A percentile compares a stretch with the other conserved stretches of the same genome.
Evolutionary conservation across 2,797 vertebrate genomes (phyloP).

Genomic region (Gephyroberyx darwinii): DNA sequence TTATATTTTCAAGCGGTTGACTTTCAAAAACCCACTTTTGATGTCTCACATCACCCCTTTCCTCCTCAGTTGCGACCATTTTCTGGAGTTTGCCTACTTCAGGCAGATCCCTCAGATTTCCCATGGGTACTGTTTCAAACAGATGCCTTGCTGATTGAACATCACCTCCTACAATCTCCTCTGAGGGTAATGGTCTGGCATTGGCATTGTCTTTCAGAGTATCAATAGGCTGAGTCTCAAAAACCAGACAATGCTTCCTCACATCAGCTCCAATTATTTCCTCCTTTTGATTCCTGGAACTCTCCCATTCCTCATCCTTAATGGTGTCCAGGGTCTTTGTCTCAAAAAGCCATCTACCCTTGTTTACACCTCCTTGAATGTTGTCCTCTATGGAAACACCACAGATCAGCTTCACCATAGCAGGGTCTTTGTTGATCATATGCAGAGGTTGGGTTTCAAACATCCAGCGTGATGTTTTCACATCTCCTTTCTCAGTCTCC

Average conservation of each 20-base stretch:
- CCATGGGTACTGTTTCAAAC: conserved; percentile 90
- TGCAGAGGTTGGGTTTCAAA: conserved; percentile 90
- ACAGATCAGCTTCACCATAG: conserved; percentile 85
- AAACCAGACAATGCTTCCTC: conserved; percentile 87
- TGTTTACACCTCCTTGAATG: conserved; percentile 80
- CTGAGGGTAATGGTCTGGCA: conserved; percentile 65
- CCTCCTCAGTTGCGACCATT: conserved; percentile 84
- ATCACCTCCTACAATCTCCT: conserved; percentile 89
- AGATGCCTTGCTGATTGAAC: conserved; percentile 87
- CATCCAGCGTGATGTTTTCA: conserved; percentile 87
- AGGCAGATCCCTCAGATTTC: conserved; percentile 86
- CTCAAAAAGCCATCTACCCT: conserved; percentile 89
- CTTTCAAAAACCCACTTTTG: conserved; percentile 93
- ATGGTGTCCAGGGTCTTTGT: conserved; percentile 89
- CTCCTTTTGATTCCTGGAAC: conserved; percentile 79
- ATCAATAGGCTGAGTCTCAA: conserved; percentile 91
- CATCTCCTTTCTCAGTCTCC: conserved; percentile 87
- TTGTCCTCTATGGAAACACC: conserved; percentile 89
- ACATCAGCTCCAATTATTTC: conserved; percentile 89
- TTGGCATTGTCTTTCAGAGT: conserved; percentile 85
- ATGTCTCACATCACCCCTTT: conserved; percentile 90
- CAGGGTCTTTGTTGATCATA: conserved; percentile 85
- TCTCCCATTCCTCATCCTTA: conserved; percentile 87
- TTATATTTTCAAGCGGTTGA: conserved; percentile 88
- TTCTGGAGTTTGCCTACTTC: conserved; percentile 88